These are phyloP conservation scores for Telmatochromis brachygnathus DNA, from an alignment of 2,113 vertebrate genomes.

Conservation along the genomic window DNA sequence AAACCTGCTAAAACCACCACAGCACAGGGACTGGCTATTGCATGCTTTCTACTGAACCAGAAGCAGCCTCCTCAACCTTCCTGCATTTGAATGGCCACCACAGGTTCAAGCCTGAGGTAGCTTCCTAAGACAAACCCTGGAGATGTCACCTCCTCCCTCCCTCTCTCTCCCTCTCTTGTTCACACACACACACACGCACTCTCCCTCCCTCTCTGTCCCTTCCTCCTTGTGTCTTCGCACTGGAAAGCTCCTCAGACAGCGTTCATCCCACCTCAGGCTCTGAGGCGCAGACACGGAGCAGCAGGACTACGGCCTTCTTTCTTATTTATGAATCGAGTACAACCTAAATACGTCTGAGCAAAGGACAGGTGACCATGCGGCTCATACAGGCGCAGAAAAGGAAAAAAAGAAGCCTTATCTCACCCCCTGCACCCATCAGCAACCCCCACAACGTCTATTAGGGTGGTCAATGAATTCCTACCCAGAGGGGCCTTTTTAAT, in stretches of 20 bases:
- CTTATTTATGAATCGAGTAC: conserved; percentile 94
- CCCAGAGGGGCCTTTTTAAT: conserved; percentile 82
- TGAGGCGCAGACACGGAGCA: conserved; percentile 51
- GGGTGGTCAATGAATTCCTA: conserved; percentile 75
- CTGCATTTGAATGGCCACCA: conserved; percentile 54
- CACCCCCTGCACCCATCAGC: conserved; percentile 47
- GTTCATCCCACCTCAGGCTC: conserved; percentile 65
- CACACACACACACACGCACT: background rate
- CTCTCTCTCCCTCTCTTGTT: background rate
- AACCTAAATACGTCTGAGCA: conserved; percentile 84
- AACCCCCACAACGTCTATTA: conserved; percentile 51
- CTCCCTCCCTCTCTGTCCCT: conserved; percentile 56
- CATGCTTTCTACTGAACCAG: conserved; percentile 51
- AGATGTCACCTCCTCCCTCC: conserved; percentile 66
- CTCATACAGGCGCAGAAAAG: conserved; percentile 63
- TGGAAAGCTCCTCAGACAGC: conserved; percentile 60
- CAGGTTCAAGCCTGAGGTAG: conserved; percentile 67
- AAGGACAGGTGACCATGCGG: conserved; percentile 82
- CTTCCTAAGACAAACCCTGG: conserved; percentile 61
- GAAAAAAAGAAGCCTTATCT: conserved; percentile 14
- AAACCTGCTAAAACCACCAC: conserved; percentile 23
- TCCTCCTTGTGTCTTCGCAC: conserved; percentile 58
- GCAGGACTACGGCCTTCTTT: conserved; percentile 64
- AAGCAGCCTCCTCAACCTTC: conserved; percentile 42
- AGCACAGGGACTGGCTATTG: conserved; percentile 34